A percentile compares a stretch with the other conserved stretches of the same genome.
These are phyloP conservation scores for Columbina picui DNA, from an alignment of 2,113 vertebrate genomes.

Conservation along the genomic window DNA sequence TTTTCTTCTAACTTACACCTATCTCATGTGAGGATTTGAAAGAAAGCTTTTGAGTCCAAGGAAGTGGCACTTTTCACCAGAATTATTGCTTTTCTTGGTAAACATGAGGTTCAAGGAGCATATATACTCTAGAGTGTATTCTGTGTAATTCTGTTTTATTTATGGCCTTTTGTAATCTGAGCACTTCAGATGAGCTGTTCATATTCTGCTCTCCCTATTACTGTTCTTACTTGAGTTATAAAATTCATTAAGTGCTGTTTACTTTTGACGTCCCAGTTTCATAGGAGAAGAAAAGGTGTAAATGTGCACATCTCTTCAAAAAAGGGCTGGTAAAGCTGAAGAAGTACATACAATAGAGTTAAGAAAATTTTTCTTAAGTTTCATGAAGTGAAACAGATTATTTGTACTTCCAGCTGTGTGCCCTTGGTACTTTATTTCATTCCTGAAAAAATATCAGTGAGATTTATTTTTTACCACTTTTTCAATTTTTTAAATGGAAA, in stretches of 20 bases:
- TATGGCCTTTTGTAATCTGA: neutral
- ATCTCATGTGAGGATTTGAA: neutral
- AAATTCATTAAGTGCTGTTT: neutral
- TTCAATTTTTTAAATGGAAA: neutral
- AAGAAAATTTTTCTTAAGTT: neutral
- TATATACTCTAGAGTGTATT: neutral
- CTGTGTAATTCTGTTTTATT: neutral
- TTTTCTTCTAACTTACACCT: neutral
- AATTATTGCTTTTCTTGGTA: neutral
- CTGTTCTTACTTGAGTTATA: neutral
- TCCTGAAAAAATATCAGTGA: neutral
- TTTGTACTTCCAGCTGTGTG: neutral
- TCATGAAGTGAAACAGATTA: neutral
- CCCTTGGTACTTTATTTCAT: neutral
- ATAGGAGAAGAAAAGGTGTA: neutral
- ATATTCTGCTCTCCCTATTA: neutral
- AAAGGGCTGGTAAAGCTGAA: neutral
- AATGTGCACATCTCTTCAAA: neutral
- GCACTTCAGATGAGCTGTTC: neutral
- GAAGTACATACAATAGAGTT: accelerated
- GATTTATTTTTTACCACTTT: neutral
- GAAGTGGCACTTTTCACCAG: neutral
- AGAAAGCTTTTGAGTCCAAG: neutral
- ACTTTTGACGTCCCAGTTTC: neutral
- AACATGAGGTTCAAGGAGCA: neutral